These are phyloP conservation scores for Xiphophorus birchmanni DNA, from an alignment of 2,797 vertebrate species.

Conservation along the genomic window DNA sequence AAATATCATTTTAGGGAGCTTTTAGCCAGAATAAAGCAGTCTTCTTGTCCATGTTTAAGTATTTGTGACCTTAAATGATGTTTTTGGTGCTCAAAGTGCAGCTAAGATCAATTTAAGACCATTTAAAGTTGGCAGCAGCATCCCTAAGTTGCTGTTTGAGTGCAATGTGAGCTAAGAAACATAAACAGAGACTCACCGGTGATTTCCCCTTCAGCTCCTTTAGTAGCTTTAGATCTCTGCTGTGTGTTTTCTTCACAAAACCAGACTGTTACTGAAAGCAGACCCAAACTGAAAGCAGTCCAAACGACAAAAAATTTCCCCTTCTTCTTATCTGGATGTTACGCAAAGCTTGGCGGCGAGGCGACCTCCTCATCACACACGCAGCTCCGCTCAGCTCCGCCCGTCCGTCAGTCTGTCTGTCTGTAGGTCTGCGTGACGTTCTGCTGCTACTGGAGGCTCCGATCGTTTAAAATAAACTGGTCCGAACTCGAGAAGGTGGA, in stretches of 20 bases:
- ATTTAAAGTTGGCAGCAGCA: slow-evolving; percentile 27
- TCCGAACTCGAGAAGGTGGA: neutral
- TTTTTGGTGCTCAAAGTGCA: neutral
- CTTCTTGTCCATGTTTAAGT: accelerated
- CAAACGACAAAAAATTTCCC: neutral
- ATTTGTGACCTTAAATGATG: neutral
- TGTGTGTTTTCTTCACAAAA: slow-evolving; percentile 33
- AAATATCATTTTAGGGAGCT: neutral
- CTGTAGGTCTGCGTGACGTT: neutral
- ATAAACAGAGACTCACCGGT: slow-evolving; percentile 59
- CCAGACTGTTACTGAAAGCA: neutral
- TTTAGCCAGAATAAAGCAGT: neutral
- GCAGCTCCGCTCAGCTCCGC: slow-evolving; percentile 17
- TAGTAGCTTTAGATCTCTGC: neutral
- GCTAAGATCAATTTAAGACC: too few species aligned
- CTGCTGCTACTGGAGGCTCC: neutral
- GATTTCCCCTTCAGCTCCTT: slow-evolving; percentile 28
- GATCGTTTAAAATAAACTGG: neutral
- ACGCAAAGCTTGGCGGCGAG: slow-evolving; percentile 29
- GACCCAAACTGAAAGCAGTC: slow-evolving; percentile 13
- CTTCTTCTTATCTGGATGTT: slow-evolving; percentile 13
- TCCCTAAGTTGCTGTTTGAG: neutral
- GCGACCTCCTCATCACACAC: slow-evolving; percentile 64
- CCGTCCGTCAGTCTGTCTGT: neutral
- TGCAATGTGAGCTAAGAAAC: slow-evolving; percentile 9